Percentiles rank a stretch among this genome's conserved stretches.
phyloP scores from a whole-genome alignment of 2,888 invertebrate genomes.

The Protula sp. region DNA sequence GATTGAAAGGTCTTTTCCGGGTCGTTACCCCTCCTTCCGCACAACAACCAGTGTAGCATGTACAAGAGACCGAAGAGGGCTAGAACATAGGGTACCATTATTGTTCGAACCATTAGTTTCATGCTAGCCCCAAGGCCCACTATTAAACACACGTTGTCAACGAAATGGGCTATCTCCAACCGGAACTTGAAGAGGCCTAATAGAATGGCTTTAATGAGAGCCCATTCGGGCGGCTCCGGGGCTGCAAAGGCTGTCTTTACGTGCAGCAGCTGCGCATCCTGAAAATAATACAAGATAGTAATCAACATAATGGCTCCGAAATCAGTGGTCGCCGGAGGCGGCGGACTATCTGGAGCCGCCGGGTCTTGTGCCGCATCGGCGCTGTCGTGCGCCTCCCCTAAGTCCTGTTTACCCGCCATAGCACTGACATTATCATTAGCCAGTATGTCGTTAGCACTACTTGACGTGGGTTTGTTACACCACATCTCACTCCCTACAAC shows the following conservation, averaged over 20 bases:
- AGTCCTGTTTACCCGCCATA: not conserved
- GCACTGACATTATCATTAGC: not conserved
- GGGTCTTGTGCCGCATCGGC: not conserved
- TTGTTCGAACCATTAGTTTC: constrained; percentile 17
- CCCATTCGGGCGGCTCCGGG: constrained; percentile 6
- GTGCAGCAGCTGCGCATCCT: constrained; percentile 21
- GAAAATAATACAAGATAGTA: constrained; percentile 25
- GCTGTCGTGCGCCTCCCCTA: not conserved
- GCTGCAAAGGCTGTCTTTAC: constrained; percentile 11
- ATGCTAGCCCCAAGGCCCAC: constrained; percentile 11
- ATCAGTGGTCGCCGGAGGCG: constrained; percentile 6
- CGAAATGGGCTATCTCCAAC: constrained; percentile 19
- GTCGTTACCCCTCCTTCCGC: not conserved
- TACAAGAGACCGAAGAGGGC: constrained; percentile 14
- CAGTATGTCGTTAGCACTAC: not conserved
- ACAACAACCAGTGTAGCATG: not conserved
- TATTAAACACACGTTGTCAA: constrained; percentile 21
- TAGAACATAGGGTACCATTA: constrained; percentile 20
- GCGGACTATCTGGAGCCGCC: not conserved
- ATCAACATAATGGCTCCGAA: constrained; percentile 18
- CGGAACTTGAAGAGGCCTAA: constrained; percentile 22
- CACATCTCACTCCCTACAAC: not conserved
- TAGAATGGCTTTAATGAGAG: constrained; percentile 11
- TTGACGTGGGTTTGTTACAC: not conserved
- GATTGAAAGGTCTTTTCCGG: not conserved